phyloP scores from a whole-genome alignment of 1,140 invertebrate species.

The Druon quercuslanigerum region DNA sequence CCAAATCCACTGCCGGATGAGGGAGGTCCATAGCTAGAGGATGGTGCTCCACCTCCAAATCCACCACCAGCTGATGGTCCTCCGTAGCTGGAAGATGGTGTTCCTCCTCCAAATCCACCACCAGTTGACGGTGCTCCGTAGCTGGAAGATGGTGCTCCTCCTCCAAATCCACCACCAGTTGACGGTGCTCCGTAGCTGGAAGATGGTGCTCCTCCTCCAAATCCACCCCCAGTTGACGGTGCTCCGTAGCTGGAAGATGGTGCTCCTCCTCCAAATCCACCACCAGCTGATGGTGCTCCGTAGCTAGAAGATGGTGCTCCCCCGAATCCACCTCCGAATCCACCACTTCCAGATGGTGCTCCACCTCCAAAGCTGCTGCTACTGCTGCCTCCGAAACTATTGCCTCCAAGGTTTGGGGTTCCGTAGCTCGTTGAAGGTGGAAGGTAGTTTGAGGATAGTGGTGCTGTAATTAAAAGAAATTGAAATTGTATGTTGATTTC shows the following conservation, averaged over 20 bases:
- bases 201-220: conserved; percentile 50
- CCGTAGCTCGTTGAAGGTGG: conserved; percentile 75
- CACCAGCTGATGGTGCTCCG: conserved; percentile 72
- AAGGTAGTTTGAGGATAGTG: conserved; percentile 65
- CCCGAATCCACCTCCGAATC: conserved; percentile 61
- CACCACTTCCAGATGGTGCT: conserved; percentile 71
- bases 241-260: conserved; percentile 44
- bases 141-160: conserved; percentile 75
- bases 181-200: conserved; percentile 74
- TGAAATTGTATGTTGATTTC: too few species aligned
- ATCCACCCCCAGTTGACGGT: conserved; percentile 61
- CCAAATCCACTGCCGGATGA: conserved; percentile 64
- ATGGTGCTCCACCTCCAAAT: conserved; percentile 48
- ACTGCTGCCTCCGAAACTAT: conserved; percentile 49
- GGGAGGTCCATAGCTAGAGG: conserved; percentile 73
- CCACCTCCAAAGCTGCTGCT: conserved; percentile 67
- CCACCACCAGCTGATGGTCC: conserved; percentile 56
- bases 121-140: conserved; percentile 58
- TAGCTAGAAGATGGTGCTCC: conserved; percentile 37
- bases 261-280: conserved; percentile 61
- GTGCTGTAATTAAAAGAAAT: conserved; percentile 52
- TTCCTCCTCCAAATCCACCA: conserved; percentile 65
- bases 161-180: conserved; percentile 63
- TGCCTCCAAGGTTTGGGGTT: conserved; percentile 73
- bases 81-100: conserved; percentile 62